Conservation (phyloP, 2,888 invertebrate species). For the Orthosia cruda region DNA sequence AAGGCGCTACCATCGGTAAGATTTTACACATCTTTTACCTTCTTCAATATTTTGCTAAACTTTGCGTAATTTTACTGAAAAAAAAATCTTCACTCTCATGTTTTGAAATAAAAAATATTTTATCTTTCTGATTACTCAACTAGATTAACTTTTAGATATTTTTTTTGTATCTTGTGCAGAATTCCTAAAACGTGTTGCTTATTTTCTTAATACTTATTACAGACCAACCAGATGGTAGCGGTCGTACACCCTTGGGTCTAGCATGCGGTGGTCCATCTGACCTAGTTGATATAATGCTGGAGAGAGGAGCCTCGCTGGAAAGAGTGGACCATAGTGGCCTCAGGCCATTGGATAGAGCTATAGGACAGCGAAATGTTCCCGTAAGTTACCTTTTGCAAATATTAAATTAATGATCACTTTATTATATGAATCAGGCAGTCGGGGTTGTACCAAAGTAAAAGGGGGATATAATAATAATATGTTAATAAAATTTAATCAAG, state of each 20-base stretch:
- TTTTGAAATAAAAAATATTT: no score
- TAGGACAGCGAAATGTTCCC: constrained; percentile 97
- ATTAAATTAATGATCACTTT: no score
- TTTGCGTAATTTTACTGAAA: no score
- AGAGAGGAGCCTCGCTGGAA: constrained; percentile 97
- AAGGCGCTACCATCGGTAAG: constrained; percentile 94
- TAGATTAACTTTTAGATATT: neutral
- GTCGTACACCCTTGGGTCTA: constrained; percentile 97
- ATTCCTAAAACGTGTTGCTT: neutral
- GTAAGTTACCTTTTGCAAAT: constrained; percentile 72
- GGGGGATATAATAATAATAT: no score
- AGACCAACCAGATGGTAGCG: constrained; percentile 96
- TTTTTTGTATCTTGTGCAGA: neutral
- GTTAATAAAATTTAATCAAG: no score
- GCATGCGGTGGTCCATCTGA: constrained; percentile 94
- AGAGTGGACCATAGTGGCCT: constrained; percentile 98
- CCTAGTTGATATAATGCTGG: constrained; percentile 96
- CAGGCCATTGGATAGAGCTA: constrained; percentile 98
- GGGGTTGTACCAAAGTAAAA: no score
- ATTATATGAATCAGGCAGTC: no score
- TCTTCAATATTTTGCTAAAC: neutral
- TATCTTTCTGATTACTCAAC: neutral
- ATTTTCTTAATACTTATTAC: constrained; percentile 29
- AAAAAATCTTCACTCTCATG: no score
- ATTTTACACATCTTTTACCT: neutral